These are phyloP conservation scores for Harpalus rubripes DNA, from an alignment of 2,888 invertebrate species.

Conservation along the genomic window DNA sequence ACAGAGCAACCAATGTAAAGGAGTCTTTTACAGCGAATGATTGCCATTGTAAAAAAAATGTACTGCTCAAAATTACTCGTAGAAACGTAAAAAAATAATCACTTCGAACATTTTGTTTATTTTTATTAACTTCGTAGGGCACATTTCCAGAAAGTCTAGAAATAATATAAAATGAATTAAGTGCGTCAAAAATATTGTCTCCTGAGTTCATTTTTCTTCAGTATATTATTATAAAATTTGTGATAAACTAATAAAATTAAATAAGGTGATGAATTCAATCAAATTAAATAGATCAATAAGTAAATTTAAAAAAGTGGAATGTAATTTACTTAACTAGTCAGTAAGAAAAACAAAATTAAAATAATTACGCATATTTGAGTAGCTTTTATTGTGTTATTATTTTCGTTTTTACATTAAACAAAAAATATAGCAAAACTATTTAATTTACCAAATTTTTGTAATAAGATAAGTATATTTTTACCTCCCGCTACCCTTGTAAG, in stretches of 20 bases:
- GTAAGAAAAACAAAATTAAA: too few relatives aligned
- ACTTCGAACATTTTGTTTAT: not conserved
- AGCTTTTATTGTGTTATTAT: too few relatives aligned
- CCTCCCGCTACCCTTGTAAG: too few relatives aligned
- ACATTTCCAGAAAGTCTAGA: slow-evolving; percentile 12
- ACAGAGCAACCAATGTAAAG: not conserved
- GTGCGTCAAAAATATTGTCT: not conserved
- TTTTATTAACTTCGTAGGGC: not conserved
- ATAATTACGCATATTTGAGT: too few relatives aligned
- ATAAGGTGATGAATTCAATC: not conserved
- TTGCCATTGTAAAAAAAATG: not conserved
- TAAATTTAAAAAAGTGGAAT: not conserved
- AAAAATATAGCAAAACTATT: too few relatives aligned
- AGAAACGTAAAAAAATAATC: not conserved
- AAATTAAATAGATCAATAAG: not conserved
- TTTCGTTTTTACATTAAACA: too few relatives aligned
- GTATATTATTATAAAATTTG: too few relatives aligned
- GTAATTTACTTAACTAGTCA: too few relatives aligned
- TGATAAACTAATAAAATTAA: too few relatives aligned
- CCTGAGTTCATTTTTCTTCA: not conserved
- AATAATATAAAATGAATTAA: not conserved
- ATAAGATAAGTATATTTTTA: too few relatives aligned
- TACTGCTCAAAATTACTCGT: not conserved
- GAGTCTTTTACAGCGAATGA: not conserved
- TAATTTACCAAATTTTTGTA: too few relatives aligned